These are phyloP conservation scores for Strigamia transsilvanica DNA, from an alignment of 2,888 invertebrate genomes.

Conservation along the genomic window DNA sequence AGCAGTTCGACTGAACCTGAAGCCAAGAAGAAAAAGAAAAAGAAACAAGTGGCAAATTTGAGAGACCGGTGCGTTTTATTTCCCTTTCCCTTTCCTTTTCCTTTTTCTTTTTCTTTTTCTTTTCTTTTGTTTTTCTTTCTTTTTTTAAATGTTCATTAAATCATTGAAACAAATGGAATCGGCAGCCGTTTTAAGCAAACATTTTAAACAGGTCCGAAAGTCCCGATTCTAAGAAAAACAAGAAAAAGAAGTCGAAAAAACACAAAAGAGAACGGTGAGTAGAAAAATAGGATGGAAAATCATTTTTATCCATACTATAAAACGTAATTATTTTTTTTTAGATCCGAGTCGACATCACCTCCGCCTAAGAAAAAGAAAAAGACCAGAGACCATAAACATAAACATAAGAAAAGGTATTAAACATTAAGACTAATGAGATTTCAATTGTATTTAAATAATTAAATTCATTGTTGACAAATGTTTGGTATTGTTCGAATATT, in stretches of 20 bases:
- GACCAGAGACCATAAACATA: conserved; percentile 54
- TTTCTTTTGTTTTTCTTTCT: no score
- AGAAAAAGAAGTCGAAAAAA: conserved; percentile 78
- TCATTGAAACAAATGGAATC: no score
- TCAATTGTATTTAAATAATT: no score
- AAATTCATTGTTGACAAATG: no score
- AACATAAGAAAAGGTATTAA: conserved; percentile 55
- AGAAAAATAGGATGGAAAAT: not conserved
- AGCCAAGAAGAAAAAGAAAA: conserved; percentile 62
- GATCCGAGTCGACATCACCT: conserved; percentile 53
- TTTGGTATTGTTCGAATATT: no score
- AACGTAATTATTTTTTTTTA: no score
- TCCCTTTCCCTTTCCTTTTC: not conserved
- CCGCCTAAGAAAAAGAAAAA: conserved; percentile 56
- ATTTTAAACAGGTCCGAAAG: conserved; percentile 53
- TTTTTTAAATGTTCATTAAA: no score
- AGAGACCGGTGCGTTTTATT: conserved; percentile 48
- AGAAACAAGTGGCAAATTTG: conserved; percentile 56
- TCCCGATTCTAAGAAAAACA: conserved; percentile 67
- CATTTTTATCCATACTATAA: no score
- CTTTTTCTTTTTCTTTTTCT: not conserved
- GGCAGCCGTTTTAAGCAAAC: not conserved
- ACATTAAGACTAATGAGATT: no score
- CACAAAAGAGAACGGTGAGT: conserved; percentile 72
- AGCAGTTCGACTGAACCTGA: conserved; percentile 46